These are phyloP conservation scores for Carollia perspicillata DNA, from an alignment of 2,113 vertebrate species.

Conservation along the genomic window DNA sequence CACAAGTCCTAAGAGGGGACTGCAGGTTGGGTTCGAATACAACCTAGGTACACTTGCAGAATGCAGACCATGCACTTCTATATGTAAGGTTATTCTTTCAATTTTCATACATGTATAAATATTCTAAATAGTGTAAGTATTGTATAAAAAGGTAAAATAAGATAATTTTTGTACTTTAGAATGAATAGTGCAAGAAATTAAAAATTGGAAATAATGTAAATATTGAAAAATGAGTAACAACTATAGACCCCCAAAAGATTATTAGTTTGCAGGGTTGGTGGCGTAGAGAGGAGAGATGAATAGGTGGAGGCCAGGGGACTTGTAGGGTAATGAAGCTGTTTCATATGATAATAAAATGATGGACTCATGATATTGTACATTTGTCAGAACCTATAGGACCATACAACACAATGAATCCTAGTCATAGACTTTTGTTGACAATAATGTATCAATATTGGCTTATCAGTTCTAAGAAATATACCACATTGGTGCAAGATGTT, in stretches of 20 bases:
- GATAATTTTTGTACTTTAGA: not conserved
- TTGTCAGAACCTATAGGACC: not conserved
- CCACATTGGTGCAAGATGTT: not conserved
- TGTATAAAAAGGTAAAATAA: not conserved
- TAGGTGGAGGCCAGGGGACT: not conserved
- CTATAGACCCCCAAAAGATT: not conserved
- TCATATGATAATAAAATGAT: not conserved
- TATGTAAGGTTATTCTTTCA: not conserved
- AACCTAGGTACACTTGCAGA: not conserved
- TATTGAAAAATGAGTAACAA: not conserved
- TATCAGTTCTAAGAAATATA: not conserved
- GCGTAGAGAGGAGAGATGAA: not conserved
- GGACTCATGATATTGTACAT: not conserved
- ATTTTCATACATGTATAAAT: not conserved
- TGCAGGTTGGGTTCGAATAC: not conserved
- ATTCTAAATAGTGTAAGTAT: not conserved
- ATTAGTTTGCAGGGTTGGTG: not conserved
- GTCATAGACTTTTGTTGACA: not conserved
- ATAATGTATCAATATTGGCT: not conserved
- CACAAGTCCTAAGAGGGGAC: not conserved
- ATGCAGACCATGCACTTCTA: not conserved
- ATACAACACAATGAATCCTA: not conserved
- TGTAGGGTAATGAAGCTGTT: not conserved
- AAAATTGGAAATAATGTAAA: not conserved
- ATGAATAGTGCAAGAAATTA: not conserved